Evolutionary conservation across 2,113 vertebrate species (phyloP), one percentile per base, ranked within the genome.

Genomic region (Eudyptes chrysolophus): DNA sequence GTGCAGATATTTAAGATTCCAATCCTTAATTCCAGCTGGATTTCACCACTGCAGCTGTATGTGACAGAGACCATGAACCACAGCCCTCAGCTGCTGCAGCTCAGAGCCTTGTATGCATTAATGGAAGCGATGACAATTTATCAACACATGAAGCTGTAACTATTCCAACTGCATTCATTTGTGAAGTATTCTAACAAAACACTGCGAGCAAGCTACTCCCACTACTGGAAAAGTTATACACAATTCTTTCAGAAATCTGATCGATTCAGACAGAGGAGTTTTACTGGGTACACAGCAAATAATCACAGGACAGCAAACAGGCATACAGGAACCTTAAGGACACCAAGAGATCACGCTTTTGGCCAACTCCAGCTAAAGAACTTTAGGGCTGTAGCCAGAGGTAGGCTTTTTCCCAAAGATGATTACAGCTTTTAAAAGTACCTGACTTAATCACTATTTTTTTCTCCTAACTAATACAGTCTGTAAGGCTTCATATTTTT

Each of bases 61-160:
- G 13, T 2, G 4, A 20, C 10, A 4, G 24, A 15, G 51, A 13
- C 8, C 5, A 4, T 1, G 29, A 38, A 7, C 30, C 52, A 10
- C 34, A 24, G 38, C 82, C 58, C 69, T 24, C 18, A 8, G 34
- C 16, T 9, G 65, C 54, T 7, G 61, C 69, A 16, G 83, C 27
- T 11, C 36, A 21, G 32, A 21, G 48, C 57, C 25, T 9, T 6
- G 9, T 5, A 34, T 2, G 5, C 46, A 1, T 7, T 10, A 16
- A 6, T 0, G 3, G n/a, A 16, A 64, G 19, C 2, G 0, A 26
- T 3, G 19, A 20, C 61, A 16, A 34, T 9, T 48, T 15, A 22
- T 6, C 42, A 14, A 34, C 61, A 19, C 1, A 0, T 3, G 4
- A 55, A 27, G n/a, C 77, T n/a, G 29, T 4, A 5, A 12, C 58